Base-by-base conservation (phyloP, 2,113 vertebrate species). In the Chlamydotis undulata region DNA sequence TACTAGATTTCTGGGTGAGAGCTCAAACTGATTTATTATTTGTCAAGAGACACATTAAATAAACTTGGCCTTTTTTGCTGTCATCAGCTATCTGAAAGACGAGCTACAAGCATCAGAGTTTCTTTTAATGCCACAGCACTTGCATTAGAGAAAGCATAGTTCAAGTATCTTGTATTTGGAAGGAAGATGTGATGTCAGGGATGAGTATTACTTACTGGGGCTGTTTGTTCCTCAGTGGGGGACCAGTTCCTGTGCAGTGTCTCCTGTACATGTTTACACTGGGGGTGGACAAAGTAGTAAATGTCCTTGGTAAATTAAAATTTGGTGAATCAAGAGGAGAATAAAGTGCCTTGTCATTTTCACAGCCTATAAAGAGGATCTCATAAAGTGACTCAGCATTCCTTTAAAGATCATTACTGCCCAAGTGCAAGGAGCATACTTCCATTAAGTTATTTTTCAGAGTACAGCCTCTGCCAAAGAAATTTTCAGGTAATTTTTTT, bases 21-120 rank as follows among this genome's bases (percentile, higher is more conserved):
- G 37, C 69, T 91, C 83, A 84, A 87, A 84, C 69, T 94, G 93
- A 93, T 84, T 59, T 93, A 95, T 78, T 95, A 82, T 97, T 96
- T 95, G 87, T 91, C 94, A 96, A 95, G 89, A 96, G 94, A 69
- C 43, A 76, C 74, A 87, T 96, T 94, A 97, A 96, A 95, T 93
- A 97, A 95, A 87, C 83, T 89, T 95, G 70, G 77, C 61, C 74
- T 96, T 94, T 97, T 93, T 61, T 94, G 89, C 94, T 97, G 93
- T 82, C 95, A 95, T 93, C 87, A 94, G 77, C 80, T 93, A 81
- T 71, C 94, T 91, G 74, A 95, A 91, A 94, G 70, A 91, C 12
- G 6, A 91, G 94, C 82, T 88, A 91, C 57, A 84, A 87, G 83
- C 87, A 86, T 87, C 77, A 75, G 65, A 57, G 74, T 84, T 87